Conservation (phyloP, 2,888 invertebrate species). For the Ditula angustiorana region DNA sequence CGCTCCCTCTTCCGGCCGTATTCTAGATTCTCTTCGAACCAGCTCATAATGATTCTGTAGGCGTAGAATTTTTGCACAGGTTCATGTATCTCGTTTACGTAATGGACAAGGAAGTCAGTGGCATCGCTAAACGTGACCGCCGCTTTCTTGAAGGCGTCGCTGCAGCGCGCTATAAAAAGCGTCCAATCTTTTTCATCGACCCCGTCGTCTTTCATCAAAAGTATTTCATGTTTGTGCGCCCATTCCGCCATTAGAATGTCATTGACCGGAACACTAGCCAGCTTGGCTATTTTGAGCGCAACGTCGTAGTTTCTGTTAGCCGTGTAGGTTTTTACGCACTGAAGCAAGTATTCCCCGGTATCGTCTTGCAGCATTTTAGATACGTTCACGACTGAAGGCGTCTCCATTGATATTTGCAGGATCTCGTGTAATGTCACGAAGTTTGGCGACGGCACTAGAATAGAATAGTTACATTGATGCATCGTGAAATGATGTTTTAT, state of each 20-base stretch:
- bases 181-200: slow-evolving; percentile 71
- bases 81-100: slow-evolving; percentile 79
- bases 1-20: slow-evolving; percentile 71
- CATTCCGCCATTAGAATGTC: slow-evolving; percentile 84
- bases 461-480: too few species aligned
- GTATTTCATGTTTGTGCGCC: slow-evolving; percentile 77
- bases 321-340: slow-evolving; percentile 84
- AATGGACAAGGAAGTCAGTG: slow-evolving; percentile 86
- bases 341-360: slow-evolving; percentile 75
- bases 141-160: slow-evolving; percentile 86
- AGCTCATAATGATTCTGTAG: slow-evolving; percentile 77
- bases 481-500: too few species aligned
- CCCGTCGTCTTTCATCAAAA: slow-evolving; percentile 59
- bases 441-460: slow-evolving; percentile 75
- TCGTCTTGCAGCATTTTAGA: slow-evolving; percentile 74
- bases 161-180: slow-evolving; percentile 86
- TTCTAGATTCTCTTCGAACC: slow-evolving; percentile 75
- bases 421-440: slow-evolving; percentile 76
- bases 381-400: slow-evolving; percentile 82
- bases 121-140: slow-evolving; percentile 87
- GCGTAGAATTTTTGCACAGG: slow-evolving; percentile 81
- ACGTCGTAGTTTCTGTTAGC: slow-evolving; percentile 80
- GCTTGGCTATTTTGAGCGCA: slow-evolving; percentile 85
- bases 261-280: slow-evolving; percentile 77
- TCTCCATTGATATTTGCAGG: slow-evolving; percentile 85